phyloP scores from a whole-genome alignment of 2,797 vertebrate genomes.

The Manis javanica region DNA sequence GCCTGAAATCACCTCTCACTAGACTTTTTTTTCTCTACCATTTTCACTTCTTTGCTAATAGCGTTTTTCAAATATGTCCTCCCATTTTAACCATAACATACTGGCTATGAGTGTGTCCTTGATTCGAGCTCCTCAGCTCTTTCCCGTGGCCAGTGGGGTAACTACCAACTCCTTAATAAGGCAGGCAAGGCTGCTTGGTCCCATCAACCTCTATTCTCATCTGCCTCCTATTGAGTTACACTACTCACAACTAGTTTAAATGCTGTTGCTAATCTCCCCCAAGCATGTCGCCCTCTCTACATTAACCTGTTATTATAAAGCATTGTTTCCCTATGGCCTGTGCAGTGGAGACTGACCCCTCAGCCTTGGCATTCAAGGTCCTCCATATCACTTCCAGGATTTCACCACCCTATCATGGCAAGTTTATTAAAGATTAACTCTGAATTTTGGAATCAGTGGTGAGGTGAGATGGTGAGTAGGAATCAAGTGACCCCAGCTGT shows the following conservation, averaged over 20 bases:
- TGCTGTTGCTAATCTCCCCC: not conserved
- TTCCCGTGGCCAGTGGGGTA: not conserved
- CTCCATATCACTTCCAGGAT: not conserved
- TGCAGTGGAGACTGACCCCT: not conserved
- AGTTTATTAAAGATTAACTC: slow-evolving; percentile 26
- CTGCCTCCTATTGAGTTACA: not conserved
- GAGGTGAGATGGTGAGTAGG: not conserved
- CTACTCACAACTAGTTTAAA: slow-evolving; percentile 2
- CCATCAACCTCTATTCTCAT: not conserved
- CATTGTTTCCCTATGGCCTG: not conserved
- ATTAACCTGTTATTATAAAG: not conserved
- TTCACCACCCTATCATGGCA: not conserved
- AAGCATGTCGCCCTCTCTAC: not conserved
- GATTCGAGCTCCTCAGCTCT: not conserved
- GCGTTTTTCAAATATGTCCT: not conserved
- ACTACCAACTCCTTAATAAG: not conserved
- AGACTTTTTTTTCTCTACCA: not conserved
- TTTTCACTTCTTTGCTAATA: not conserved
- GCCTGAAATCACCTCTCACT: not conserved
- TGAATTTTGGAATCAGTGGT: not conserved
- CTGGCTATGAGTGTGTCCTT: not conserved
- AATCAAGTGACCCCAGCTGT: not conserved
- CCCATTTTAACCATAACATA: not conserved
- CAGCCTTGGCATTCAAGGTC: not conserved
- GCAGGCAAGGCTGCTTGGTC: not conserved